Conservation (phyloP, 2,113 vertebrate species). For the Micromys minutus region DNA sequence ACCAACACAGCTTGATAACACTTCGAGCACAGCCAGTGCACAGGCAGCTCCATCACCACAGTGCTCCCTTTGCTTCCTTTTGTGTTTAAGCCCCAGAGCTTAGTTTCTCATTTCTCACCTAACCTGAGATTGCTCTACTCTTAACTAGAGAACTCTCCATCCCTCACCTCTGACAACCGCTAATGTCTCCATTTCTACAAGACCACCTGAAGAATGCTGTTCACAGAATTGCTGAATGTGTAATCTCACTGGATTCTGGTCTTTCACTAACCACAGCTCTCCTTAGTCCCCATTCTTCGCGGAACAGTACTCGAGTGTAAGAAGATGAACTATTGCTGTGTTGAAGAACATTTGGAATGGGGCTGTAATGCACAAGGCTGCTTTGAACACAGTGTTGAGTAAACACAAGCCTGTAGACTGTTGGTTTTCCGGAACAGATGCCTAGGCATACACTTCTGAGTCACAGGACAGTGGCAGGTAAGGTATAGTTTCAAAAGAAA, state of each 20-base stretch:
- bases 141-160: not conserved
- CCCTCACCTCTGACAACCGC: not conserved
- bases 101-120: not conserved
- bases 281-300: not conserved
- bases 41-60: not conserved
- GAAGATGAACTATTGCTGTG: not conserved
- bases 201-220: not conserved
- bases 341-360: not conserved
- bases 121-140: not conserved
- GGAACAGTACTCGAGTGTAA: not conserved
- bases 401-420: not conserved
- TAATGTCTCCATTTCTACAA: not conserved
- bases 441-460: not conserved
- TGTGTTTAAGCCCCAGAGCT: not conserved
- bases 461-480: not conserved
- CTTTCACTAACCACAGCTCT: slow-evolving; percentile 17
- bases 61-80: not conserved
- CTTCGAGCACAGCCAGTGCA: not conserved
- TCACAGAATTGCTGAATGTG: not conserved
- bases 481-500: not conserved
- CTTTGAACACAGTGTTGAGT: not conserved
- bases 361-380: not conserved
- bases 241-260: not conserved
- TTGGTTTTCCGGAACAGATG: not conserved
- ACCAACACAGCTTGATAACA: not conserved